Evolutionary conservation across 2,888 invertebrate species (phyloP), one percentile per base, ranked within the genome.

Genomic region (Antheraea yamamai): DNA sequence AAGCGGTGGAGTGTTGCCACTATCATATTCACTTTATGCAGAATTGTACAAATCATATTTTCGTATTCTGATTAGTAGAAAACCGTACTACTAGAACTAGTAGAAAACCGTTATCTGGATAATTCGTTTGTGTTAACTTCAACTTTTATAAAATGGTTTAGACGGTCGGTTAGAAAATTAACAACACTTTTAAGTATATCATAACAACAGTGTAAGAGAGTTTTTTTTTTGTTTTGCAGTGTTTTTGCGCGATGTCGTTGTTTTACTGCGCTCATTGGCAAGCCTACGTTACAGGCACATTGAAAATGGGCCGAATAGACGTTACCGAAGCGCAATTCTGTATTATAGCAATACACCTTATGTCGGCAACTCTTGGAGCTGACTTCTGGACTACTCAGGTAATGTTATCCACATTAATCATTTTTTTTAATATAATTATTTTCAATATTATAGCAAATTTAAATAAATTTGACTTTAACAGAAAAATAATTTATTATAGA

Each of bases 231-330:
- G 35, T 73, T 77, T 96, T 95, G 58, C 96, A 99, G 96, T 98
- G 98, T 91, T 98, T 99, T 90, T 97, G 98, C 92, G 98, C 99
- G 51, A 98, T 99, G 95, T 97, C 98, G 55, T 95, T 99, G 80
- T 99, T 99, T 95, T 99, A 99, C 94, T 98, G 98, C 92, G 99
- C 99, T 30, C 99, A 99, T 93, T 99, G 99, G 99, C 99, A 99
- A 91, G 99, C 99, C 0, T 99, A 99, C 92, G 99, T 99, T 66
- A 99, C 99, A 78, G 99, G 98, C 72, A 98, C 98, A 47, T 95
- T 98, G 82, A 96, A 97, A 83, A 98, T 99, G 95, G 98, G 98
- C 74, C 97, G 96, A 91, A 95, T 99, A 82, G 99, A 99, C 95
- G 99, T 99, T 52, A 99, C 99, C 0, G 99, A 99, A 95, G 99